Conservation (phyloP, 30 jellyfish, hydroid and myxozoan species). For the Cassiopea xamachana region DNA sequence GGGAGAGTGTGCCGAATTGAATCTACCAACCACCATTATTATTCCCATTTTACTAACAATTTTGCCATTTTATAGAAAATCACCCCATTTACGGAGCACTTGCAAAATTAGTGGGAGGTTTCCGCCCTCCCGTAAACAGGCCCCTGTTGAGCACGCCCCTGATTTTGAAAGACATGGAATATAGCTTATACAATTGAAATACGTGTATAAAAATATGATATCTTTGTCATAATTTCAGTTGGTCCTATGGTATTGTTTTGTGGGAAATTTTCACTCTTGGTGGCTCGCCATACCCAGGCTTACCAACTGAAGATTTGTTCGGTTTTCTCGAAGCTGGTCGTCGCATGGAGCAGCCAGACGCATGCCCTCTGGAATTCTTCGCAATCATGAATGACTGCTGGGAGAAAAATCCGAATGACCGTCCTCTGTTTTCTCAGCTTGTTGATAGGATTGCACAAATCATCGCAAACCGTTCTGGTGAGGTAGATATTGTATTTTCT, state of each 20-base stretch:
- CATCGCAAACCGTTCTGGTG: constrained; percentile 62
- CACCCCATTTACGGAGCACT: too few species aligned
- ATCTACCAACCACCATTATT: too few species aligned
- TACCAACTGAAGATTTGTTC: constrained; percentile 93
- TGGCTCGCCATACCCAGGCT: constrained; percentile 99
- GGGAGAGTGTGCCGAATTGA: too few species aligned
- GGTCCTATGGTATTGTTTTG: constrained; percentile 97
- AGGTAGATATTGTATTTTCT: constrained; percentile 12
- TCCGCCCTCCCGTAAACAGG: too few species aligned
- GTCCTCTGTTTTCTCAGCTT: constrained; percentile 89
- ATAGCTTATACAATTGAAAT: too few species aligned
- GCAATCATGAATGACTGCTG: constrained; percentile 96
- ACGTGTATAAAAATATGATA: too few species aligned
- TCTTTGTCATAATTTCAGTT: too few species aligned
- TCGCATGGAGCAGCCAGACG: constrained; percentile 96
- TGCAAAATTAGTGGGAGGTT: too few species aligned
- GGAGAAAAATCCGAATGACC: constrained; percentile 89
- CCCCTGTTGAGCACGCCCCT: too few species aligned
- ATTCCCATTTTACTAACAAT: too few species aligned
- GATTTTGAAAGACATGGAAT: too few species aligned
- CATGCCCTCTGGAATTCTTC: constrained; percentile 87
- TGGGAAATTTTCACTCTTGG: constrained; percentile 99
- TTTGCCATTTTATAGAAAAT: too few species aligned
- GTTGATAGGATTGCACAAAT: constrained; percentile 70
- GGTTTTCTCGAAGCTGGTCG: constrained; percentile 88